phyloP scores from a whole-genome alignment of 2,113 vertebrate species.

The Trichechus manatus region DNA sequence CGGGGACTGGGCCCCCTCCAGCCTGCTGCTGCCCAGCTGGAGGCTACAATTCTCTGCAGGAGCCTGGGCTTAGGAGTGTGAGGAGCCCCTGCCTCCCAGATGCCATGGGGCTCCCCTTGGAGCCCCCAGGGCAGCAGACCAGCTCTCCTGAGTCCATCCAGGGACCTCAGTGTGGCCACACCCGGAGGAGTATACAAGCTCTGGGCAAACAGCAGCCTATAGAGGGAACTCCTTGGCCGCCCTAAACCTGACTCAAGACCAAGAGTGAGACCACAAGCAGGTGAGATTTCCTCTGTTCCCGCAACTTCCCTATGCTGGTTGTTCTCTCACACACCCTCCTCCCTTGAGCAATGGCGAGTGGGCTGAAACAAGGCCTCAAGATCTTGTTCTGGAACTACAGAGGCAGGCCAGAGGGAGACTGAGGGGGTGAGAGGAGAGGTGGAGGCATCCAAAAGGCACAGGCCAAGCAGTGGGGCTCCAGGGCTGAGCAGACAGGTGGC shows the following conservation, averaged over 20 bases:
- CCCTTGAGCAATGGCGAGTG: not conserved
- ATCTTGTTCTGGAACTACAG: not conserved
- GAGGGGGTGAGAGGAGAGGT: not conserved
- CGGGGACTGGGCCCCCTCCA: conserved; percentile 67
- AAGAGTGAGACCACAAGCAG: not conserved
- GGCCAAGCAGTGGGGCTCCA: not conserved
- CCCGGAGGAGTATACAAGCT: not conserved
- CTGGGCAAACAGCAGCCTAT: not conserved
- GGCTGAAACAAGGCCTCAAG: not conserved
- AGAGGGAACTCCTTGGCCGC: not conserved
- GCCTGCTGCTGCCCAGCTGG: conserved; percentile 38
- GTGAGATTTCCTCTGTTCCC: not conserved
- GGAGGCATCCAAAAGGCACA: not conserved
- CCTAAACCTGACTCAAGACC: not conserved
- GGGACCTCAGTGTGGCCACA: not conserved
- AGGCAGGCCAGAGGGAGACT: not conserved
- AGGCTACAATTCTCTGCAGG: conserved; percentile 36
- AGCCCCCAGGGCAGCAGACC: not conserved
- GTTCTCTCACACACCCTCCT: not conserved
- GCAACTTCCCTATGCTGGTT: not conserved
- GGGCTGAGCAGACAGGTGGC: not conserved
- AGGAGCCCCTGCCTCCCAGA: not conserved
- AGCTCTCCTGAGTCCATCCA: not conserved
- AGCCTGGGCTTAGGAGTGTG: not conserved
- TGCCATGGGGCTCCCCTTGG: not conserved